These are phyloP conservation scores for Drosophila mettleri DNA, from an alignment of 2,888 invertebrate species.

Conservation along the genomic window DNA sequence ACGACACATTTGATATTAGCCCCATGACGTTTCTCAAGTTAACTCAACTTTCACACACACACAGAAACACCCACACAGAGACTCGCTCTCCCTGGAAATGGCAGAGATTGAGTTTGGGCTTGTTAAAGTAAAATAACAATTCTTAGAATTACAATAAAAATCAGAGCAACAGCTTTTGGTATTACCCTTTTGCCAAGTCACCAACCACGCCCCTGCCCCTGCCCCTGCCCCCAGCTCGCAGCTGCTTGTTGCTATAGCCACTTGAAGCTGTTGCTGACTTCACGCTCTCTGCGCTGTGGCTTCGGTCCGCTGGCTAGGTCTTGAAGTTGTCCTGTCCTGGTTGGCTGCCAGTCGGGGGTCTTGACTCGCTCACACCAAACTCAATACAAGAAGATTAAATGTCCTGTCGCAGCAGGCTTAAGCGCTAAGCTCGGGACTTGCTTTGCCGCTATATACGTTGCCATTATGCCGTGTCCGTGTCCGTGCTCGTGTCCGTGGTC, in stretches of 20 bases:
- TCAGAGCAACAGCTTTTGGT: slow-evolving; percentile 73
- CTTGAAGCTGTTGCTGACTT: slow-evolving; percentile 67
- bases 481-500: slow-evolving; percentile 18
- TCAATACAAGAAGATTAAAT: slow-evolving; percentile 79
- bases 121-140: slow-evolving; percentile 79
- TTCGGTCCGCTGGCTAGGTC: slow-evolving; percentile 32
- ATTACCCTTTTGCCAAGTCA: slow-evolving; percentile 67
- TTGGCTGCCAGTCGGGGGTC: background rate
- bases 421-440: slow-evolving; percentile 69
- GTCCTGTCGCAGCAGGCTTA: slow-evolving; percentile 80
- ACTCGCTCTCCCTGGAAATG: background rate
- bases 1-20: slow-evolving; percentile 64
- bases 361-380: slow-evolving; percentile 29
- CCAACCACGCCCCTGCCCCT: slow-evolving; percentile 5
- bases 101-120: slow-evolving; percentile 68
- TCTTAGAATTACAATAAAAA: slow-evolving; percentile 77
- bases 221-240: background rate
- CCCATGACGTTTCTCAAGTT: slow-evolving; percentile 73
- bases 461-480: slow-evolving; percentile 40
- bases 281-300: slow-evolving; percentile 48
- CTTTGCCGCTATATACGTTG: slow-evolving; percentile 50
- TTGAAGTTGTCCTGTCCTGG: slow-evolving; percentile 7
- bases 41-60: slow-evolving; percentile 33
- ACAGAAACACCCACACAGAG: slow-evolving; percentile 4
- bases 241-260: slow-evolving; percentile 29